Conservation (phyloP, 2,888 invertebrate species). For the Beris morrisii region DNA sequence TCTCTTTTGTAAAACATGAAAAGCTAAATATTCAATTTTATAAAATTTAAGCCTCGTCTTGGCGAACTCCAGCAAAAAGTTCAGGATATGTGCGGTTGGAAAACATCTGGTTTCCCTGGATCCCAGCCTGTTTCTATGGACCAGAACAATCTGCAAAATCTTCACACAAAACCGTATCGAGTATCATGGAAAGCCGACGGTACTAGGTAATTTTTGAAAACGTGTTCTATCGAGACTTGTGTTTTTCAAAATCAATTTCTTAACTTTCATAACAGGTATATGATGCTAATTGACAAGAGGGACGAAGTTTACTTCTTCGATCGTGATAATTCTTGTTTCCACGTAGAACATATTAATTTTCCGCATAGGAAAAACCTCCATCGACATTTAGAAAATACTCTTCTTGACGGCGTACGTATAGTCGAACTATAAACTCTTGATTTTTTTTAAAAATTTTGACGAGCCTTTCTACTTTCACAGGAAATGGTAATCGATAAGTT, state of each 20-base stretch:
- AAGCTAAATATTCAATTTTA: no score
- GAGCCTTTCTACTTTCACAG: slow-evolving; percentile 56
- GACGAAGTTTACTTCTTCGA: slow-evolving; percentile 91
- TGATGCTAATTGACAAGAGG: slow-evolving; percentile 91
- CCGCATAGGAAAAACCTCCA: slow-evolving; percentile 71
- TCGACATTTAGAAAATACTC: slow-evolving; percentile 74
- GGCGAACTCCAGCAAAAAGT: slow-evolving; percentile 71
- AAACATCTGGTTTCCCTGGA: slow-evolving; percentile 85
- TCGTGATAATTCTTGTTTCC: slow-evolving; percentile 90
- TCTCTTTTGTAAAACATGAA: no score
- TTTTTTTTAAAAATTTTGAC: slow-evolving; percentile 32
- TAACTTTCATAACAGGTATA: slow-evolving; percentile 64
- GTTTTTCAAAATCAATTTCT: slow-evolving; percentile 2
- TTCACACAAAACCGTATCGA: slow-evolving; percentile 82
- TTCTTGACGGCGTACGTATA: slow-evolving; percentile 85
- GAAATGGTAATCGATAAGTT: slow-evolving; percentile 96
- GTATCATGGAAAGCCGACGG: slow-evolving; percentile 99
- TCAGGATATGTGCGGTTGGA: slow-evolving; percentile 81
- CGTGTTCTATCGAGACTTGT: not conserved
- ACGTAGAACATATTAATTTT: slow-evolving; percentile 79
- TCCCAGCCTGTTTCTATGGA: slow-evolving; percentile 98
- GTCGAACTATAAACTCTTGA: no score
- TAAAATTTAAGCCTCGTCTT: slow-evolving; percentile 54
- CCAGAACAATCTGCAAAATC: slow-evolving; percentile 70
- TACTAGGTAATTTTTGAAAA: slow-evolving; percentile 64